phyloP scores from a whole-genome alignment of 1,140 invertebrate genomes.

The Holcopasites calliopsidis region DNA sequence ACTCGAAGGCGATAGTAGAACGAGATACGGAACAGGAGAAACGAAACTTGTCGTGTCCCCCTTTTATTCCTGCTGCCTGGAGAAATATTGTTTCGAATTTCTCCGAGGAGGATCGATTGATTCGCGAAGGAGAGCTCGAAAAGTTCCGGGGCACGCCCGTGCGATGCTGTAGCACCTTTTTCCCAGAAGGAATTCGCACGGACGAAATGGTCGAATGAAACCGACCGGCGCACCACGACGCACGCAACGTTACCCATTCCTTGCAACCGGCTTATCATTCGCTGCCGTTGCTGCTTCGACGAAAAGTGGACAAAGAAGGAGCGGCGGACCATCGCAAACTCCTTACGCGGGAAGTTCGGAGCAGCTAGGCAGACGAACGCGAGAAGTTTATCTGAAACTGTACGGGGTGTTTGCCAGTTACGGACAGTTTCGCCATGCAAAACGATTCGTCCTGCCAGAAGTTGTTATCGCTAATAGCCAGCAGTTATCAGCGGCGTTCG shows the following conservation, averaged over 20 bases:
- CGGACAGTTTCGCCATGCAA: conserved; percentile 54
- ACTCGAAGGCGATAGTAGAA: neutral
- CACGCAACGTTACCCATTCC: neutral
- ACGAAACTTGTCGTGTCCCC: neutral
- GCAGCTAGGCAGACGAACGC: conserved; percentile 16
- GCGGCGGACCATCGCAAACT: neutral
- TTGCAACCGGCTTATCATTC: neutral
- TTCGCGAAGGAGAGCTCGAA: too few species aligned
- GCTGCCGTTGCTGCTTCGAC: conserved; percentile 27
- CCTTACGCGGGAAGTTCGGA: conserved; percentile 35
- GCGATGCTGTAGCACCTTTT: neutral
- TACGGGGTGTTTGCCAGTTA: conserved; percentile 54
- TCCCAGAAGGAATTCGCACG: neutral
- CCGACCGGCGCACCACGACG: neutral
- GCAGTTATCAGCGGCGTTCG: conserved; percentile 62
- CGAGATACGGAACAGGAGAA: neutral
- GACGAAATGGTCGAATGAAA: neutral
- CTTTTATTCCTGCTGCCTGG: neutral
- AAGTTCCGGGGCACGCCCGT: neutral
- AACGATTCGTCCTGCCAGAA: conserved; percentile 54
- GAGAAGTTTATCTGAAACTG: conserved; percentile 63
- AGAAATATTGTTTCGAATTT: conserved; percentile 36
- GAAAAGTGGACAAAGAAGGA: conserved; percentile 51
- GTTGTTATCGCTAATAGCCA: conserved; percentile 67
- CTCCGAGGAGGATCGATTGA: neutral